Evolutionary conservation across 2,797 vertebrate species (phyloP).

Genomic region (Rhincodon typus): DNA sequence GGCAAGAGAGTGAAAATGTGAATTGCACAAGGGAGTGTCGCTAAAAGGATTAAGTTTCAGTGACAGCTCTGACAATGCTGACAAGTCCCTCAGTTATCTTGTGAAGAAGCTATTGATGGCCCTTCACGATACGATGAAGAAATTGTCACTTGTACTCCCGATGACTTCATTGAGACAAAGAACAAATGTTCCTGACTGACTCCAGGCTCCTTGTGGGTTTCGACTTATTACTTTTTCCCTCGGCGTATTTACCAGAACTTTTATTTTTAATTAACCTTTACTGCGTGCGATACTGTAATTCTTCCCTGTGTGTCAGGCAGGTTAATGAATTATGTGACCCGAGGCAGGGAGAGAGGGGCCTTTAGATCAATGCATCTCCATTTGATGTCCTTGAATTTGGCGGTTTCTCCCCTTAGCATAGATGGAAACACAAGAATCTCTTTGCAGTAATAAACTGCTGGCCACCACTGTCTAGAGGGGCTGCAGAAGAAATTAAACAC

Average conservation of each 20-base stretch:
- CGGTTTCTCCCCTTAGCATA: background rate
- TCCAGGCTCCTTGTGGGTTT: background rate
- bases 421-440: background rate
- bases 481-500: conserved; percentile 22
- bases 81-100: background rate
- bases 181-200: background rate
- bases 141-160: background rate
- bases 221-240: background rate
- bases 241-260: conserved; percentile 44
- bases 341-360: background rate
- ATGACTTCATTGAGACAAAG: background rate
- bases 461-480: background rate
- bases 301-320: conserved; percentile 41
- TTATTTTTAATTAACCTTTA: conserved; percentile 54
- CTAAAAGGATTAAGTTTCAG: background rate
- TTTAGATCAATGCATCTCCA: background rate
- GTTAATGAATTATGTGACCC: conserved; percentile 51
- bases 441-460: background rate
- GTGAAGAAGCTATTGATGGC: background rate
- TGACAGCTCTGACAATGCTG: background rate
- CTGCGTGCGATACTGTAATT: conserved; percentile 37
- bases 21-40: background rate
- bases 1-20: background rate
- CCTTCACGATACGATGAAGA: background rate
- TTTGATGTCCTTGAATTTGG: background rate